Base-by-base conservation (phyloP, 2,113 vertebrate species). In the Dasyprocta punctata region DNA sequence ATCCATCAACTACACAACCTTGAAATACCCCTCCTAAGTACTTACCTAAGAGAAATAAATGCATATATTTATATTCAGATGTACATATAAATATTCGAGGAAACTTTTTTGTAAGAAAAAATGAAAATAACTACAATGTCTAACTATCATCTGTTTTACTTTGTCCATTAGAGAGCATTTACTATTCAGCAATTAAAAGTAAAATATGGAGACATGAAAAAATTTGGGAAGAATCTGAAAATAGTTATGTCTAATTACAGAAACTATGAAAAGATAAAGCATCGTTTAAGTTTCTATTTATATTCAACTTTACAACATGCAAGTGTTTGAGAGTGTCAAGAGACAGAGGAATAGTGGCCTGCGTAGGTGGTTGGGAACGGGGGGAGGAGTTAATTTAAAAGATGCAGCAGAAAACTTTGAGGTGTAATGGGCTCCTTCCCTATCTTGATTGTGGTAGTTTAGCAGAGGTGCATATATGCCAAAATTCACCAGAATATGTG, bases 1-100 rank as follows among this genome's bases (percentile, higher is more conserved):
- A 65, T 8, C 52, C 5, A 52, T 38, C 10, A 63, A 28, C 16
- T 49, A 33, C 3, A 56, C n/a, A 89, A 92, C 47, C 30, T 60
- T 47, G n/a, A 92, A 54, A 80, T 86, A 47, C 0, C 13, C 56
- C 30, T 89, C 11, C 8, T 36, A 89, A 44, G 16, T 81, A 47
- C 77, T 28, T 75, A 47, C 41, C 13, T 3, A 86, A 26, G 30
- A 95, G 3, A 96, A 89, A 63, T 71, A 90, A 81, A 38, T 44
- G 17, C 3, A 30, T 52, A 6, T 38, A 10, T 67, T 7, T 6
- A 10, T 16, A 49, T 5, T 60, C 60, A 58, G 16, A 33, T 17
- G 38, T 69, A 19, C 8, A 56, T 7, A 26, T 71, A 36, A 78
- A 75, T 82, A 10, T 73, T 90, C 10, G 61, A 61, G 60, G 75